phyloP scores from a whole-genome alignment of 2,888 invertebrate genomes.

The Endomychus coccineus region DNA sequence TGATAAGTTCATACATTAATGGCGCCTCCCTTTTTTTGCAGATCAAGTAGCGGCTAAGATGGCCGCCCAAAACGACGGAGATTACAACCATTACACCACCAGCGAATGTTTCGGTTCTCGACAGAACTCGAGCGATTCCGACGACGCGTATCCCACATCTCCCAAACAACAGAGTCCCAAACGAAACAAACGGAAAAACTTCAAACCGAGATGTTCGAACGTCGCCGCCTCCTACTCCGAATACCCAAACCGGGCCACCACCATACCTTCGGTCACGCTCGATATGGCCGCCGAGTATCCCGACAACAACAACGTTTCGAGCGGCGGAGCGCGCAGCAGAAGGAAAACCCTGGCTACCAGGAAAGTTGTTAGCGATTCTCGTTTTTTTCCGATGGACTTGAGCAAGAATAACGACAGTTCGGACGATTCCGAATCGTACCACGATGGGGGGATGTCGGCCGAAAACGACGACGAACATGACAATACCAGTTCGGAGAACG shows the following conservation, averaged over 20 bases:
- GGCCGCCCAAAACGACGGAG: slow-evolving; percentile 32
- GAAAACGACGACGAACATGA: slow-evolving; percentile 35
- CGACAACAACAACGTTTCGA: slow-evolving; percentile 31
- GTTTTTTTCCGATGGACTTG: slow-evolving; percentile 40
- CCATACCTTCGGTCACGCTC: slow-evolving; percentile 27
- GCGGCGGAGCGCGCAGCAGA: slow-evolving; percentile 25
- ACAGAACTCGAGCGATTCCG: slow-evolving; percentile 51
- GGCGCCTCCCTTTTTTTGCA: slow-evolving; percentile 22
- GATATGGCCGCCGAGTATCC: slow-evolving; percentile 29
- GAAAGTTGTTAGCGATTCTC: slow-evolving; percentile 38
- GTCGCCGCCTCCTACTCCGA: slow-evolving; percentile 28
- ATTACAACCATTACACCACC: slow-evolving; percentile 32
- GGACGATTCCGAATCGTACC: slow-evolving; percentile 30
- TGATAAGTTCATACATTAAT: too few relatives aligned
- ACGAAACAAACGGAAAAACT: slow-evolving; percentile 71
- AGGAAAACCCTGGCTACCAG: slow-evolving; percentile 26
- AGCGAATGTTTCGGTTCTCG: slow-evolving; percentile 27
- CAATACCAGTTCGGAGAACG: slow-evolving; percentile 20
- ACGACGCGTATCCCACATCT: slow-evolving; percentile 35
- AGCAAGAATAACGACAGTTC: slow-evolving; percentile 37
- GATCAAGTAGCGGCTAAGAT: slow-evolving; percentile 41
- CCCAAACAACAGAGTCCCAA: slow-evolving; percentile 51
- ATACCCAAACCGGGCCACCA: slow-evolving; percentile 12
- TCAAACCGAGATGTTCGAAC: slow-evolving; percentile 64
- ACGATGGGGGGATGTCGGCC: slow-evolving; percentile 44